These are phyloP conservation scores for Pachydiplax longipennis DNA, from an alignment of 2,888 invertebrate species.

Conservation along the genomic window DNA sequence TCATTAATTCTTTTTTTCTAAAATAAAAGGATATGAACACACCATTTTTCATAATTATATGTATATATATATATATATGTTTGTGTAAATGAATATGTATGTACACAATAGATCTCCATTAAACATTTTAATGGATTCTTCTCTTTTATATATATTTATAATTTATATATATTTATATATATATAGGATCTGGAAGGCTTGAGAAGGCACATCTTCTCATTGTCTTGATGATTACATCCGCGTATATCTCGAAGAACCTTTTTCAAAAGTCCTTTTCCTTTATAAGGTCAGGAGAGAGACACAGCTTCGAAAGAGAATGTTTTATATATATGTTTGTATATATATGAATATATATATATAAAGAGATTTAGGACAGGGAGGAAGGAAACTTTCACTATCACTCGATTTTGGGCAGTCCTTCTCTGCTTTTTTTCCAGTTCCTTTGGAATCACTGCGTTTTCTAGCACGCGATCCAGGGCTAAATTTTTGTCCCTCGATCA, in stretches of 20 bases:
- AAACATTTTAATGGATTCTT: constrained; percentile 3
- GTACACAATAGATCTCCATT: constrained; percentile 31
- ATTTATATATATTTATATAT: constrained; percentile 27
- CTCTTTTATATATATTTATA: constrained; percentile 20
- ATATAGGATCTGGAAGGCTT: constrained; percentile 45
- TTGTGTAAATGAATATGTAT: constrained; percentile 5
- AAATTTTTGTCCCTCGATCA: background rate
- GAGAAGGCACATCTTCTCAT: constrained; percentile 46
- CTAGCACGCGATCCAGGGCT: background rate
- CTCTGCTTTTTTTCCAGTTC: constrained; percentile 7
- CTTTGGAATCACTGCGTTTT: constrained; percentile 11
- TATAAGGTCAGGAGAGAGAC: constrained; percentile 7
- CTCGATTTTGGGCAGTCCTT: constrained; percentile 14
- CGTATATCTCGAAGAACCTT: constrained; percentile 14
- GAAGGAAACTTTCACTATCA: constrained; percentile 23
- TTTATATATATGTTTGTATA: background rate
- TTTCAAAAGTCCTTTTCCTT: constrained; percentile 9
- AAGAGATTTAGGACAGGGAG: constrained; percentile 26
- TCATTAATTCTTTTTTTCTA: constrained; percentile 3
- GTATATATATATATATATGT: constrained; percentile 7
- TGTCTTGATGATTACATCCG: constrained; percentile 3
- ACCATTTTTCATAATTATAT: constrained; percentile 10
- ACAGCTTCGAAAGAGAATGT: constrained; percentile 27
- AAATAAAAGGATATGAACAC: constrained; percentile 33
- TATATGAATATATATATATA: constrained; percentile 8